Base-by-base conservation (phyloP, 2,888 invertebrate genomes). In the Theristus sp. region DNA sequence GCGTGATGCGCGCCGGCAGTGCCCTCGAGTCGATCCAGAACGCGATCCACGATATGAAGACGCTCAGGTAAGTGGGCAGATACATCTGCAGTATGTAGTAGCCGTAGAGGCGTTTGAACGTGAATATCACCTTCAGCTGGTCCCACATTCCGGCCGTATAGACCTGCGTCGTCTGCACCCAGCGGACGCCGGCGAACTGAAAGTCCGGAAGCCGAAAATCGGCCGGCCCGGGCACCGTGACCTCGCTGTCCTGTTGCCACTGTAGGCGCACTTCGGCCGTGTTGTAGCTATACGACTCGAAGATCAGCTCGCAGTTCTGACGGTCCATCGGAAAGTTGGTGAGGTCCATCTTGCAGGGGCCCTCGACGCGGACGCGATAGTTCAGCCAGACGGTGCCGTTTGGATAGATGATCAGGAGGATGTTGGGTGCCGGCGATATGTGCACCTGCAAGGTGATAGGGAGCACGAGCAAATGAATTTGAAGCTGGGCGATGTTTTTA, bases 321-420 rank as follows among this genome's bases (percentile, higher is more conserved):
- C 65, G 64, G 63, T 71, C 71, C 58, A 71, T 67, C 25, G 71
- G 71, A 60, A 71, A 71, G 56, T 67, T 61, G 29, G 67, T 65
- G 46, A 70, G 62, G 52, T 69, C 67, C 58, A 70, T 69, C 56
- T 63, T 64, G 64, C 70, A 70, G 6, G 70, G 70, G 2, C 69
- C 71, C 1, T 66, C 65, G 2, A 71, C 71, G 56, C 70, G 67
- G 13, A 72, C 70, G 26, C 71, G 66, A 60, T 71, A 71, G 63
- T 71, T 71, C 26, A 71, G 63, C 71, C 71, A 71, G 2, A 68
- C 69, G 6, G 70, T 70, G 17, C 70, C 71, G 63, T 71, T 71
- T 10, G 71, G 70, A 63, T 69, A 71, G 58, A 71, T 70, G 56
- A 71, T 70, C 13, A 71, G 63, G 29, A 71, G 65, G 10, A 71